These are phyloP conservation scores for Aplodontia rufa DNA, from an alignment of 2,113 vertebrate species.

Conservation along the genomic window DNA sequence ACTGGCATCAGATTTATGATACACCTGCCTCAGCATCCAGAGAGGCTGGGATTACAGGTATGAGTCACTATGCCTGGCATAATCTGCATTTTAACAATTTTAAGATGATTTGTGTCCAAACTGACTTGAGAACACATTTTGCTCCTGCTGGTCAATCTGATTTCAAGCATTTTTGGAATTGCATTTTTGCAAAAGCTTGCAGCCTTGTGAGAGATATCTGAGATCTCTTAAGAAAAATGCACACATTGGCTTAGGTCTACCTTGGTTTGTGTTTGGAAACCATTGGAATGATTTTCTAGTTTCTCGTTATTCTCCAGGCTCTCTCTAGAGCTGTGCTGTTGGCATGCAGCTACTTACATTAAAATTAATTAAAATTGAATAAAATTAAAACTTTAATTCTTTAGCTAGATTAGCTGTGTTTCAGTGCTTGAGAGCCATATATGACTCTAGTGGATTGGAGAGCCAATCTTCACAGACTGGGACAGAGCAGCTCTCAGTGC, in stretches of 20 bases:
- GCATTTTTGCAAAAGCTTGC: background rate
- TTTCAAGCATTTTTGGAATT: too few relatives aligned
- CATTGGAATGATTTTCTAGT: background rate
- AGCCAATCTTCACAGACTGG: background rate
- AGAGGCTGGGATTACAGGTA: too few relatives aligned
- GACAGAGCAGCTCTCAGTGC: too few relatives aligned
- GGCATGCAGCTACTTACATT: background rate
- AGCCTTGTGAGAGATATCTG: background rate
- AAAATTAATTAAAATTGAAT: background rate
- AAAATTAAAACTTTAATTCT: background rate
- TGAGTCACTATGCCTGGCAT: background rate
- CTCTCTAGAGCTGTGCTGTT: background rate
- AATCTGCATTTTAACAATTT: background rate
- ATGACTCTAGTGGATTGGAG: background rate
- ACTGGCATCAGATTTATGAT: background rate
- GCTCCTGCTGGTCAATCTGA: background rate
- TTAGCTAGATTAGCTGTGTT: background rate
- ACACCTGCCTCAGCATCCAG: background rate
- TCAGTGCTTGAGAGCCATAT: background rate
- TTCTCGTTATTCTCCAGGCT: background rate
- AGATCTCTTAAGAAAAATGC: background rate
- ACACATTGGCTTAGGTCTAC: background rate
- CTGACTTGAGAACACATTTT: rapidly evolving
- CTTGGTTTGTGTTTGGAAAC: too few relatives aligned
- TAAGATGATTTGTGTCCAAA: rapidly evolving